Percentiles rank a stretch among this genome's conserved stretches.
Conservation (phyloP, 2,888 invertebrate genomes). For the Epinotia demarniana region DNA sequence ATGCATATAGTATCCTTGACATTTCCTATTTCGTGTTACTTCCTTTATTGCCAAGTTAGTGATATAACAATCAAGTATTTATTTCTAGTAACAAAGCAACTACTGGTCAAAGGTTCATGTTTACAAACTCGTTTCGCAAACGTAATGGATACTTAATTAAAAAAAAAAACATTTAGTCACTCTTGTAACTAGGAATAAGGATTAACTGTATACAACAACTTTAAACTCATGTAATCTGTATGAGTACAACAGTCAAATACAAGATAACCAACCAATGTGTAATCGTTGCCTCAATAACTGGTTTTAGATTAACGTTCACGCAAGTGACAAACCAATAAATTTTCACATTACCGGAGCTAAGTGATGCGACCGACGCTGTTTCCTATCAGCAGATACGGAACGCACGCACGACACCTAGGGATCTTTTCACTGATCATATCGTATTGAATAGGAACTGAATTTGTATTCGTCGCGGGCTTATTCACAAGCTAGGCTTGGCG, state of each 20-base stretch:
- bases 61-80: constrained; percentile 20
- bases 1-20: constrained; percentile 49
- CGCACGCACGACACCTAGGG: constrained; percentile 22
- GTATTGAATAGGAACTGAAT: too few species aligned
- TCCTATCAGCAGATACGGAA: constrained; percentile 4
- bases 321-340: constrained; percentile 34
- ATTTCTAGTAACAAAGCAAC: constrained; percentile 1
- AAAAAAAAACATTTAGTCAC: neutral
- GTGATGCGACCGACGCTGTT: constrained; percentile 16
- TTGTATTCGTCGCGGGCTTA: too few species aligned
- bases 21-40: constrained; percentile 49
- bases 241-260: neutral
- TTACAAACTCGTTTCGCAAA: neutral
- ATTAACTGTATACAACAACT: neutral
- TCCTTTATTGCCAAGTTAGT: constrained; percentile 39
- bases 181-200: neutral
- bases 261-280: neutral
- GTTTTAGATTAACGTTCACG: constrained; percentile 12
- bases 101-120: neutral
- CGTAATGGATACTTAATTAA: neutral
- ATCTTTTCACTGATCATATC: too few species aligned
- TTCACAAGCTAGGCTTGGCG: too few species aligned
- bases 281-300: neutral
- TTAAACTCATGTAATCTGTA: neutral
- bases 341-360: constrained; percentile 33